Conservation (phyloP, 2,113 vertebrate species). For the Centropus bengalensis region DNA sequence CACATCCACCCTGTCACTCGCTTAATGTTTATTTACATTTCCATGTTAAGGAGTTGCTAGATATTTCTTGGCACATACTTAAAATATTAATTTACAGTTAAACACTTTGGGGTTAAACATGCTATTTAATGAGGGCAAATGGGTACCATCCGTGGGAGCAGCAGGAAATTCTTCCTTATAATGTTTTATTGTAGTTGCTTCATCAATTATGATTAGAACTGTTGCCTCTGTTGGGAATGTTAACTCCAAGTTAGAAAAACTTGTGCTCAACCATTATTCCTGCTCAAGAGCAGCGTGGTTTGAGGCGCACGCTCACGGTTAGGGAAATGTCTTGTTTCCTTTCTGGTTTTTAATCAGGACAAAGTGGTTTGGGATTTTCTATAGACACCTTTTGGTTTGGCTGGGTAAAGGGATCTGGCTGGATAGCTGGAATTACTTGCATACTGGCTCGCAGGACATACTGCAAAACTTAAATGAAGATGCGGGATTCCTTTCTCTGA, state of each 20-base stretch:
- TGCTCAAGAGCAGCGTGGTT: background rate
- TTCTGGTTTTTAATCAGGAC: background rate
- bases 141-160: background rate
- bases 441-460: accelerated
- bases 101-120: background rate
- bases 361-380: background rate
- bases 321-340: background rate
- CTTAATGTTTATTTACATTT: background rate
- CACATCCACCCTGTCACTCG: background rate
- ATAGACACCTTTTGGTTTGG: background rate
- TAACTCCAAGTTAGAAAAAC: background rate
- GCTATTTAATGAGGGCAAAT: background rate
- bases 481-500: too few relatives aligned
- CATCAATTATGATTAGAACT: background rate
- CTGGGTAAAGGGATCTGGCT: background rate
- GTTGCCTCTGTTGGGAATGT: background rate
- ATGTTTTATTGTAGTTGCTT: background rate
- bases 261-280: background rate
- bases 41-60: background rate
- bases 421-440: background rate
- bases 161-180: background rate
- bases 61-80: background rate
- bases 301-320: accelerated
- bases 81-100: background rate
- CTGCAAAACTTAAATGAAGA: background rate